These are phyloP conservation scores for Tachina lurida DNA, from an alignment of 2,888 invertebrate genomes.

Conservation along the genomic window DNA sequence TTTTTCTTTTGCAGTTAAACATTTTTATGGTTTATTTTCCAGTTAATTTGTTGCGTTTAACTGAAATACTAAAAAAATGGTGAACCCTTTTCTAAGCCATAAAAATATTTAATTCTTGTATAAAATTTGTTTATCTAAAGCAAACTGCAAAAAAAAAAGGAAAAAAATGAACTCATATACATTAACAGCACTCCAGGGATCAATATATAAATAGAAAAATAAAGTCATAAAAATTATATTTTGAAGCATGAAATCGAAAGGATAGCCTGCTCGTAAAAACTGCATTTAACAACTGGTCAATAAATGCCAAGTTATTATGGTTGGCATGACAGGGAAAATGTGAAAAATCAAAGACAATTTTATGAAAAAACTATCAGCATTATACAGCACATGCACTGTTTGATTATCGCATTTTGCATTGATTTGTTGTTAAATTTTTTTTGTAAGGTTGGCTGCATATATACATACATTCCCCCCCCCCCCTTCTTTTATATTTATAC, in stretches of 20 bases:
- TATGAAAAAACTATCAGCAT: neutral
- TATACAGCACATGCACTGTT: neutral
- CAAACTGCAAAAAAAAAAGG: neutral
- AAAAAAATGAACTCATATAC: neutral
- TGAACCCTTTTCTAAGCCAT: neutral
- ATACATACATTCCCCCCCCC: no score
- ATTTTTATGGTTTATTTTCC: neutral
- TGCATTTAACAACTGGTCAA: constrained; percentile 45
- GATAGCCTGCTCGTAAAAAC: constrained; percentile 34
- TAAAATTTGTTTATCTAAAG: neutral
- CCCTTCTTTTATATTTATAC: no score
- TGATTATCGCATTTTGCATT: neutral
- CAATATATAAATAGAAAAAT: neutral
- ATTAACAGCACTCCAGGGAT: neutral
- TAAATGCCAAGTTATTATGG: constrained; percentile 22
- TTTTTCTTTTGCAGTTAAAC: neutral
- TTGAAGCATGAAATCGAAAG: neutral
- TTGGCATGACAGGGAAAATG: neutral
- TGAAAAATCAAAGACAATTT: neutral
- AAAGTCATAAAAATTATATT: constrained; percentile 1
- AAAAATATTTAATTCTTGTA: neutral
- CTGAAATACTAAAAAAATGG: neutral
- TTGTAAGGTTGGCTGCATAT: neutral
- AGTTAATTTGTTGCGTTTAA: neutral
- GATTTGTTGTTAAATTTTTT: neutral